Percentiles rank a stretch among this genome's conserved stretches.
phyloP scores from a whole-genome alignment of 1,140 invertebrate genomes.

The Dermatophagoides farinae region DNA sequence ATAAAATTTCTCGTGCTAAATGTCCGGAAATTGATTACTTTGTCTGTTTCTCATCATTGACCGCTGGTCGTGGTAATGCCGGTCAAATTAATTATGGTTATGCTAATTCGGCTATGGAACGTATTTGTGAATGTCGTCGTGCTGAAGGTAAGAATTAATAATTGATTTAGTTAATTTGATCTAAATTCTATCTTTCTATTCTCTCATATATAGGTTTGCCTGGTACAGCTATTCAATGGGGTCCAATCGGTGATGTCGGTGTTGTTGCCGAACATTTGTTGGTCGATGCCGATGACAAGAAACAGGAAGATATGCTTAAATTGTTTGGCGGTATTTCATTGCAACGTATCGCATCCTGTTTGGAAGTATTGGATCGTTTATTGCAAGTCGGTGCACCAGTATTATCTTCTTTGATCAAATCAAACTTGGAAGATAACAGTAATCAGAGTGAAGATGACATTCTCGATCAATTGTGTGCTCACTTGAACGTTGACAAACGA shows the following conservation, averaged over 20 bases:
- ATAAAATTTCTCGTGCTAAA: conserved; percentile 43
- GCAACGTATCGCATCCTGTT: conserved; percentile 70
- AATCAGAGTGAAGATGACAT: conserved; percentile 36
- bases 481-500: conserved; percentile 60
- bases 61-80: conserved; percentile 75
- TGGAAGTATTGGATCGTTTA: conserved; percentile 63
- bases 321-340: conserved; percentile 78
- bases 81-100: conserved; percentile 87
- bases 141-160: conserved; percentile 49
- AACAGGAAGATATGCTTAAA: conserved; percentile 57
- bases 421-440: conserved; percentile 25
- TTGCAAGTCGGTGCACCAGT: conserved; percentile 52
- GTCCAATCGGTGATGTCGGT: conserved; percentile 87
- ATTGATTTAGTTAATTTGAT: conserved; percentile 27
- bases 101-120: conserved; percentile 87
- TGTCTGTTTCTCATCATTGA: conserved; percentile 82
- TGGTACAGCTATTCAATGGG: conserved; percentile 81
- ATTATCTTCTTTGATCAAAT: conserved; percentile 5
- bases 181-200: conserved; percentile 49
- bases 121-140: conserved; percentile 35
- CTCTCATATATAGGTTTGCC: conserved; percentile 61
- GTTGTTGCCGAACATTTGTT: conserved; percentile 63
- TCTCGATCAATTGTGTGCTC: conserved; percentile 52
- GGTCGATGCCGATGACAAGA: conserved; percentile 45
- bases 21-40: conserved; percentile 68